Evolutionary conservation across 2,888 invertebrate species (phyloP).

Genomic region (Lypha dubia): DNA sequence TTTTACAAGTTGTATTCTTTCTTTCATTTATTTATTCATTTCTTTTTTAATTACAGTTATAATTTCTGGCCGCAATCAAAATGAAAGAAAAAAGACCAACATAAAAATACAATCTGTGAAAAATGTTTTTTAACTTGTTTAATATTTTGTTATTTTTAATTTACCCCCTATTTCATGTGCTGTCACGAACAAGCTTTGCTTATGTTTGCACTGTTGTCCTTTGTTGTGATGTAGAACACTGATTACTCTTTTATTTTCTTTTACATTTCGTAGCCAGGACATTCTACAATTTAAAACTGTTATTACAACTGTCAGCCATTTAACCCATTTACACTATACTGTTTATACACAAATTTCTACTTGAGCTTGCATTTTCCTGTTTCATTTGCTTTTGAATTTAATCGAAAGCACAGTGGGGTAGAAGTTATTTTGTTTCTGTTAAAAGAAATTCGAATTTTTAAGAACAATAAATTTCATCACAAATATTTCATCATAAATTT

Average conservation of each 20-base stretch:
- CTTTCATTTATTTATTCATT: conserved; percentile 7
- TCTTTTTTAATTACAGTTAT: conserved; percentile 44
- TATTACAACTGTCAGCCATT: conserved; percentile 70
- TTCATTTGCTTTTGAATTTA: conserved; percentile 8
- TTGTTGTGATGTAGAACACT: conserved; percentile 35
- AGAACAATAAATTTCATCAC: not conserved
- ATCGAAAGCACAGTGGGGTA: conserved; percentile 12
- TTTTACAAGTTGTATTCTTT: not conserved
- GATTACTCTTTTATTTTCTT: not conserved
- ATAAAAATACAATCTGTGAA: conserved; percentile 16
- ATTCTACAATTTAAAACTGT: conserved; percentile 57
- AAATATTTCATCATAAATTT: not conserved
- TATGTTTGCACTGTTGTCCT: conserved; percentile 38
- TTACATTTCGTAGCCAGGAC: conserved; percentile 43
- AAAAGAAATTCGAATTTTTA: not conserved
- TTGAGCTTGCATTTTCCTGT: conserved; percentile 21
- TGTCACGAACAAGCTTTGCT: conserved; percentile 19
- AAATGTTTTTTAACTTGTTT: conserved; percentile 25
- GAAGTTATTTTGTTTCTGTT: not conserved
- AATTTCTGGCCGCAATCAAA: conserved; percentile 51
- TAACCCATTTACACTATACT: conserved; percentile 69
- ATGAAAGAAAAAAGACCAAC: not conserved
- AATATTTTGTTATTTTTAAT: conserved; percentile 17
- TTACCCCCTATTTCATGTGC: conserved; percentile 20
- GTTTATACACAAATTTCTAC: conserved; percentile 33